Conservation (phyloP, 2,888 invertebrate genomes). For the Vannuccia rotundouncinata region DNA sequence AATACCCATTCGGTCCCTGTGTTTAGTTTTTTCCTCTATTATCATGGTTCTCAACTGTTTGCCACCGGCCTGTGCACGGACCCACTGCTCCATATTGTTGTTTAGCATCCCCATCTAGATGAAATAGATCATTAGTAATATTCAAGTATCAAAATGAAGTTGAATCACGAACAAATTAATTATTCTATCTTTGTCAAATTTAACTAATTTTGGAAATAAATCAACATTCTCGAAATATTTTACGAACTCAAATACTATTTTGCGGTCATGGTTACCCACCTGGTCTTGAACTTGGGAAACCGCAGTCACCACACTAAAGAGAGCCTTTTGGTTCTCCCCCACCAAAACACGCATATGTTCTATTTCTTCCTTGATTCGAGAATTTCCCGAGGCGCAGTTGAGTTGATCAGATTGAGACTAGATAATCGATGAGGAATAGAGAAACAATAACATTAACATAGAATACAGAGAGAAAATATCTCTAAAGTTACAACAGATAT, state of each 20-base stretch:
- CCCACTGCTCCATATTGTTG: constrained; percentile 40
- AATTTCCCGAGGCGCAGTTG: constrained; percentile 49
- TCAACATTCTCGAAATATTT: not conserved
- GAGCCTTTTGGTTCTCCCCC: constrained; percentile 56
- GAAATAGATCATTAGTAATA: not conserved
- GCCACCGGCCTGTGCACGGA: constrained; percentile 35
- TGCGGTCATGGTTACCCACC: constrained; percentile 42
- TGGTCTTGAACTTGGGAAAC: constrained; percentile 54
- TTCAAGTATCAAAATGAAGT: too few relatives aligned
- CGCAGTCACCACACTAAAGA: constrained; percentile 54
- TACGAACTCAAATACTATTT: not conserved
- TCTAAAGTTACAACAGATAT: too few relatives aligned
- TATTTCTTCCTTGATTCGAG: constrained; percentile 52
- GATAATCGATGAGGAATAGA: too few relatives aligned
- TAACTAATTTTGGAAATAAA: not conserved
- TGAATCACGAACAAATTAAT: too few relatives aligned
- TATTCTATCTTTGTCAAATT: not conserved
- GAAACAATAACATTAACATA: too few relatives aligned
- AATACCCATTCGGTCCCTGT: too few relatives aligned
- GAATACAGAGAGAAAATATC: too few relatives aligned
- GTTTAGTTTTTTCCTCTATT: too few relatives aligned
- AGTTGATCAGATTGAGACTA: constrained; percentile 41
- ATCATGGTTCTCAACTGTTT: constrained; percentile 30
- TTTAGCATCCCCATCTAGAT: constrained; percentile 33
- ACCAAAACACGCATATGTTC: constrained; percentile 54